Evolutionary conservation across 2,797 vertebrate species (phyloP), one percentile per base, ranked within the genome.

Genomic region (Scarus forsteni): DNA sequence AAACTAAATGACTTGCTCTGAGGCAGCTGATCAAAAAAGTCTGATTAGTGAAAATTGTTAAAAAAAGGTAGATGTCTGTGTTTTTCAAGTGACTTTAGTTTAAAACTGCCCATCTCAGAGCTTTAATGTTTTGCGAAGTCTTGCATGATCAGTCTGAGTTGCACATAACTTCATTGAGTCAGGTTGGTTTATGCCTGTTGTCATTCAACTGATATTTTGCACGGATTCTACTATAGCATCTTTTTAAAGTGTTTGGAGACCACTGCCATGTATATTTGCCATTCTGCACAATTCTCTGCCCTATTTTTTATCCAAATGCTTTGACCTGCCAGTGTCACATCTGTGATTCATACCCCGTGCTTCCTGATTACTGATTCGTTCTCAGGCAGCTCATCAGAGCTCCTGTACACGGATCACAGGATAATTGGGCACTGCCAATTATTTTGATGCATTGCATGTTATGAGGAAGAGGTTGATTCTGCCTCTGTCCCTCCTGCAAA

Each of bases 361-460:
- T 71, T 75, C 71, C 76, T 85, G 78, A 91, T 88, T 88, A 75
- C 77, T 67, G 70, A 83, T 88, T 87, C 42, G 40, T 85, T 89
- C 86, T 71, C 60, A 74, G 73, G 83, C 76, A 61, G 66, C 79
- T 82, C 70, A 39, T 87, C 85, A 86, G 75, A 83, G 80, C 83
- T 80, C 81, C 77, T 83, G 83, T 69, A 75, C 81, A 91, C 60
- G 79, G 89, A 92, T 92, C 86, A 79, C 68, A 62, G 85, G 68
- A 85, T 91, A 92, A 93, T 91, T 90, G 85, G 86, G 57, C 19
- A 43, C 74, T 72, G 84, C 79, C 89, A 93, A 91, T 92, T 91
- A 92, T 87, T 88, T 81, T 89, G 89, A 91, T 86, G 80, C 81
- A 86, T 82, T 19, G 62, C 69, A 48, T 84, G 80, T 75, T 80